Conservation (phyloP, 2,888 invertebrate species). For the Nyleta sp. region DNA sequence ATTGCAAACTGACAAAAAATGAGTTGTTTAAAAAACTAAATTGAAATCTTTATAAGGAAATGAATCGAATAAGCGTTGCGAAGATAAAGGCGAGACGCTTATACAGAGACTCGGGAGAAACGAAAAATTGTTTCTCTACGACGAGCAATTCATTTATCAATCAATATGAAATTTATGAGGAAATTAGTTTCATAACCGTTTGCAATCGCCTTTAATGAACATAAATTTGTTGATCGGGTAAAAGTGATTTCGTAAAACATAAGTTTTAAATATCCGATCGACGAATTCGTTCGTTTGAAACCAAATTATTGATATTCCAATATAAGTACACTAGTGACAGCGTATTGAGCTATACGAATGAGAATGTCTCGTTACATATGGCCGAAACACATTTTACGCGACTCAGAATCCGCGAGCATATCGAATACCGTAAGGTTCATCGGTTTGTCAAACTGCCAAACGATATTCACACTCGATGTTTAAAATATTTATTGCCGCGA, state of each 20-base stretch:
- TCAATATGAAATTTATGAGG: constrained; percentile 31
- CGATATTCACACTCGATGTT: constrained; percentile 72
- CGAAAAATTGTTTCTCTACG: constrained; percentile 31
- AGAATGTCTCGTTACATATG: constrained; percentile 70
- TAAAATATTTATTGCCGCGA: constrained; percentile 41
- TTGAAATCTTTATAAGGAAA: constrained; percentile 56
- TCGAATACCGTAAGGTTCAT: constrained; percentile 70
- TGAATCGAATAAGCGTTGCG: constrained; percentile 35
- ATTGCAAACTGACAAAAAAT: constrained; percentile 35
- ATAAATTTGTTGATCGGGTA: background rate
- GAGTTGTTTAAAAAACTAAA: constrained; percentile 33
- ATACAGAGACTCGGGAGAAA: background rate
- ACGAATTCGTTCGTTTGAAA: too few relatives aligned
- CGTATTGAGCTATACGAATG: constrained; percentile 27
- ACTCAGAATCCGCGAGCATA: constrained; percentile 44
- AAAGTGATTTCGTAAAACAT: background rate
- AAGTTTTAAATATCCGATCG: too few relatives aligned
- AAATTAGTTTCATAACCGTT: constrained; percentile 14
- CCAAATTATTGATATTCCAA: constrained; percentile 17
- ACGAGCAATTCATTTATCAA: constrained; percentile 30
- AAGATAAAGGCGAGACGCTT: constrained; percentile 24
- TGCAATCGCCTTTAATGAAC: constrained; percentile 3
- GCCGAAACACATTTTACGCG: constrained; percentile 70
- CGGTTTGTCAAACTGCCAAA: constrained; percentile 74
- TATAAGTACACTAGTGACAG: constrained; percentile 7